Percentiles rank a stretch among this genome's conserved stretches.
These are phyloP conservation scores for Andricus grossulariae DNA, from an alignment of 1,140 invertebrate genomes.

Conservation along the genomic window DNA sequence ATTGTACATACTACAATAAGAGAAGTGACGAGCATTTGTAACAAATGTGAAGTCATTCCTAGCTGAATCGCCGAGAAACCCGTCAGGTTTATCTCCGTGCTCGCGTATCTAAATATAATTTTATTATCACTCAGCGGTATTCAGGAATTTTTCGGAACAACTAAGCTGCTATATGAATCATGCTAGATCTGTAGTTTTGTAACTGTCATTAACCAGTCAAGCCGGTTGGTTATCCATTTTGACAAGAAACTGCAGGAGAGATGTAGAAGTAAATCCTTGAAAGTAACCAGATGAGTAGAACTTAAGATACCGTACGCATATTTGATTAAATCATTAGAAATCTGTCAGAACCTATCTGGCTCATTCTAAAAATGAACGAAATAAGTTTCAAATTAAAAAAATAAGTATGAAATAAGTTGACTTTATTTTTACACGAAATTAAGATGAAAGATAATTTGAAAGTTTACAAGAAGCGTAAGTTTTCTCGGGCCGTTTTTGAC, in stretches of 20 bases:
- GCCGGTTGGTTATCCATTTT: neutral
- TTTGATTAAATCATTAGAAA: constrained; percentile 35
- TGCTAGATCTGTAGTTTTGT: neutral
- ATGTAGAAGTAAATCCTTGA: neutral
- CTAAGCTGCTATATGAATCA: neutral
- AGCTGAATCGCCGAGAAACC: neutral
- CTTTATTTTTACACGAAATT: constrained; percentile 15
- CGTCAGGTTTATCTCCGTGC: neutral
- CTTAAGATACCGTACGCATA: constrained; percentile 49
- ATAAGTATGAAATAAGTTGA: neutral
- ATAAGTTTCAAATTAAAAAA: neutral
- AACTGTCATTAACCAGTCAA: constrained; percentile 8
- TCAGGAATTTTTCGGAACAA: neutral
- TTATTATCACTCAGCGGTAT: neutral
- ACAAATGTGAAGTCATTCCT: neutral
- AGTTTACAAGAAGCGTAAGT: constrained; percentile 32
- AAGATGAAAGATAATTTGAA: constrained; percentile 21
- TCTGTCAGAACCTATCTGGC: neutral
- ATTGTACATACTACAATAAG: no score
- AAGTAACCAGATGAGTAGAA: neutral
- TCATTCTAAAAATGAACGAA: neutral
- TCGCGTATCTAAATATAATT: constrained; percentile 11
- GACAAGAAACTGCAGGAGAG: neutral
- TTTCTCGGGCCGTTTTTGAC: neutral
- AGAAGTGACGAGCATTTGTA: neutral